Conservation (phyloP, 2,797 vertebrate genomes). For the Sparidentex hasta region DNA sequence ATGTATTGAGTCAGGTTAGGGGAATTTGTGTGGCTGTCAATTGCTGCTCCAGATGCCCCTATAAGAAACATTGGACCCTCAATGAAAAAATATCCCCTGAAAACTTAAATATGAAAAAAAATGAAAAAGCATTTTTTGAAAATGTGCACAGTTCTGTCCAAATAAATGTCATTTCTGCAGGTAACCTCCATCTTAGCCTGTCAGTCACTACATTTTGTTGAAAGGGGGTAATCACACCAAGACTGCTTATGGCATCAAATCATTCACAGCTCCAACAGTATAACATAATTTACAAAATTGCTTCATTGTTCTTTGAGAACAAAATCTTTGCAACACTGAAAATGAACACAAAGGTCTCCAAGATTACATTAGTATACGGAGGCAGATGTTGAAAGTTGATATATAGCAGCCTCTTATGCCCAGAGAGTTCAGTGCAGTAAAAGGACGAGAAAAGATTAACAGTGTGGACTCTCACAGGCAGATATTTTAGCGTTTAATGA, state of each 20-base stretch:
- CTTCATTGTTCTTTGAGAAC: background rate
- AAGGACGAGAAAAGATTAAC: background rate
- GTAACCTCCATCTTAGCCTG: background rate
- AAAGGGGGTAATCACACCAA: background rate
- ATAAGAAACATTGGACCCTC: background rate
- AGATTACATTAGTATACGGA: background rate
- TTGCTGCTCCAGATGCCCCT: background rate
- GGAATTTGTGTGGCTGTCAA: slow-evolving; percentile 19
- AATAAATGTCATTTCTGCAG: background rate
- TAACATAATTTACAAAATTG: background rate
- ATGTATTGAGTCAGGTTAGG: background rate
- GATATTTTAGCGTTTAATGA: background rate
- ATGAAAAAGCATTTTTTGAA: background rate
- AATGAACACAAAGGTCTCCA: background rate
- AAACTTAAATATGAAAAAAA: background rate
- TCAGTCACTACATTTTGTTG: background rate
- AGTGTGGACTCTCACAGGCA: background rate
- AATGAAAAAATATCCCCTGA: background rate
- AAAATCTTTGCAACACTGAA: background rate
- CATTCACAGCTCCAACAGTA: background rate
- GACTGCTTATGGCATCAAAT: background rate
- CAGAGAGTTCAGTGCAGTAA: slow-evolving; percentile 2
- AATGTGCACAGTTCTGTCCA: background rate
- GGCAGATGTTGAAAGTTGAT: slow-evolving; percentile 14
- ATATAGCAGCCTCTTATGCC: background rate